A percentile compares a stretch with the other conserved stretches of the same genome.
phyloP scores from a whole-genome alignment of 2,888 invertebrate genomes.

The Fragum whitleyi region DNA sequence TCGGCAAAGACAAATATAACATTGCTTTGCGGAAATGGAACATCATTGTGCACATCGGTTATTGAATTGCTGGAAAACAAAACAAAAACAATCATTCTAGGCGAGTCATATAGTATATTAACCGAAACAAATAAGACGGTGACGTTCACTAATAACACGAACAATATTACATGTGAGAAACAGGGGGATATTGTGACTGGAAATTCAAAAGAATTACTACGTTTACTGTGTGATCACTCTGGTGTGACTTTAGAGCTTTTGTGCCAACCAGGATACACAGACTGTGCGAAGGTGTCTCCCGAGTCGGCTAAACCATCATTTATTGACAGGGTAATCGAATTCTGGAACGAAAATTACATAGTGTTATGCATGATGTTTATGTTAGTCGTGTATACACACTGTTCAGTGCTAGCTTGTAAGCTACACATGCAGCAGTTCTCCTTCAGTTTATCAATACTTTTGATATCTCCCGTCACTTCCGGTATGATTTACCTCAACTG shows the following conservation, averaged over 20 bases:
- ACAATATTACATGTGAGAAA: constrained; percentile 13
- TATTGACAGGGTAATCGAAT: constrained; percentile 23
- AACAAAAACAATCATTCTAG: background rate
- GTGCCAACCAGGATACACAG: background rate
- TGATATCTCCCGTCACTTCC: constrained; percentile 79
- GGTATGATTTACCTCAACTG: constrained; percentile 33
- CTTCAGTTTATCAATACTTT: constrained; percentile 84
- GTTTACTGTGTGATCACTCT: background rate
- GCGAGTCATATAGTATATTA: background rate
- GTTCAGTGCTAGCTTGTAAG: constrained; percentile 86
- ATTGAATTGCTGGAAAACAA: background rate
- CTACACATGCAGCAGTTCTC: constrained; percentile 85
- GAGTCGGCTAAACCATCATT: background rate
- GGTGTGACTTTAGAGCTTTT: background rate
- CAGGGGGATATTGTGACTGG: background rate
- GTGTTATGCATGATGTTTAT: constrained; percentile 58
- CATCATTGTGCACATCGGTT: background rate
- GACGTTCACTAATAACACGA: constrained; percentile 9
- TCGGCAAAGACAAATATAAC: background rate
- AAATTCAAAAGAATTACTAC: background rate
- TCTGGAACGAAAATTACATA: constrained; percentile 56
- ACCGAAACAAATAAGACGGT: background rate
- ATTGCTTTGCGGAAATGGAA: background rate
- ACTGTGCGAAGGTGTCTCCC: background rate
- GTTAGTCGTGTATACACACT: constrained; percentile 77